Evolutionary conservation across 1,140 invertebrate genomes (phyloP).

Genomic region (Phthorimaea operculella): DNA sequence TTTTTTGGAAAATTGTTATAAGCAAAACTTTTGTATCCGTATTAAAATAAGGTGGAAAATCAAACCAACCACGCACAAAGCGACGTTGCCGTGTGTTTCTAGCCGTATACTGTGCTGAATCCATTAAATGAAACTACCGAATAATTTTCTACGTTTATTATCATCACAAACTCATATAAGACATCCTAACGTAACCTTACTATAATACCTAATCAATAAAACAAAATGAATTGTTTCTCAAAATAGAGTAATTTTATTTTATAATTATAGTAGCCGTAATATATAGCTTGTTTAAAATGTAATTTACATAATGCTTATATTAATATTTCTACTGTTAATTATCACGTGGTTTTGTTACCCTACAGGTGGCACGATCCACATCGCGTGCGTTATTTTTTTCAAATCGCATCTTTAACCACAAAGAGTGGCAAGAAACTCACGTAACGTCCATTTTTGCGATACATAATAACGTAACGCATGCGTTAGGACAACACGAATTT

Average conservation of each 20-base stretch:
- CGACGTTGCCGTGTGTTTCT: too few relatives aligned
- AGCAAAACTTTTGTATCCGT: too few relatives aligned
- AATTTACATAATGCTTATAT: slow-evolving; percentile 44
- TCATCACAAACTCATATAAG: slow-evolving; percentile 49
- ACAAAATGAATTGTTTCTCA: slow-evolving; percentile 34
- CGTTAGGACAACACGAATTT: too few relatives aligned
- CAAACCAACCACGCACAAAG: too few relatives aligned
- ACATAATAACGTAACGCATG: too few relatives aligned
- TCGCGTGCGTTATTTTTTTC: neutral
- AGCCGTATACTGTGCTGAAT: too few relatives aligned
- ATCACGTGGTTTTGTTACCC: slow-evolving; percentile 51
- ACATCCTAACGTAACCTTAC: slow-evolving; percentile 33
- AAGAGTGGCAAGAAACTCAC: too few relatives aligned
- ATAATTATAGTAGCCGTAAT: slow-evolving; percentile 39
- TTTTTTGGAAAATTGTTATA: too few relatives aligned
- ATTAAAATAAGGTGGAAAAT: too few relatives aligned
- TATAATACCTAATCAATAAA: slow-evolving; percentile 24
- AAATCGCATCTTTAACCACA: too few relatives aligned
- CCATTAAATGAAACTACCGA: slow-evolving; percentile 11
- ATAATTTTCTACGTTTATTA: slow-evolving; percentile 51
- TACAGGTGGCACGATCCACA: slow-evolving; percentile 20
- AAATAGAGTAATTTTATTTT: slow-evolving; percentile 36
- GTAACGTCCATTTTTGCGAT: too few relatives aligned
- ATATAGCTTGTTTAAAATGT: slow-evolving; percentile 28
- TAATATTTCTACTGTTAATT: slow-evolving; percentile 39